A percentile compares a stretch with the other conserved stretches of the same genome.
These are phyloP conservation scores for Batillaria attramentaria DNA, from an alignment of 1,140 invertebrate genomes.

Conservation along the genomic window DNA sequence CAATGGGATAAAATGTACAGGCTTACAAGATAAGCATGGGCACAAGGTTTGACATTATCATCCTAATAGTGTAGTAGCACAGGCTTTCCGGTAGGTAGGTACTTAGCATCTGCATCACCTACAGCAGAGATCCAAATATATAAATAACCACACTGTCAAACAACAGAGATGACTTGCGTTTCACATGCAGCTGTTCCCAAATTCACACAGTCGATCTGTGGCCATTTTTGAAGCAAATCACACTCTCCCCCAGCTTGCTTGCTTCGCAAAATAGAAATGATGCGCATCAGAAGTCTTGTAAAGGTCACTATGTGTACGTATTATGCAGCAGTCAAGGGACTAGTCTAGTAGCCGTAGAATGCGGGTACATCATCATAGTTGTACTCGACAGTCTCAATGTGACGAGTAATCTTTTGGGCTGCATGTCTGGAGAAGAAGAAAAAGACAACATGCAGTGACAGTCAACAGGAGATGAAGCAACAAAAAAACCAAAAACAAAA, in stretches of 20 bases:
- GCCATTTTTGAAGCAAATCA: too few relatives aligned
- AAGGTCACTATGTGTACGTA: not conserved
- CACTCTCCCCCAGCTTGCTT: not conserved
- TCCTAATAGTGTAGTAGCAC: not conserved
- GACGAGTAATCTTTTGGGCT: slow-evolving; percentile 60
- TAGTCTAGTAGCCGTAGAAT: slow-evolving; percentile 58
- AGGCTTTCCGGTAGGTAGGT: too few relatives aligned
- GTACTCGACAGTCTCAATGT: slow-evolving; percentile 56
- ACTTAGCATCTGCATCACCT: too few relatives aligned
- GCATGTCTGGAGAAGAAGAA: slow-evolving; percentile 55
- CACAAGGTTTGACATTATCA: not conserved
- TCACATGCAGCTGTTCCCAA: not conserved
- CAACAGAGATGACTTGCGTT: not conserved
- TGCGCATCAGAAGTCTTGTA: not conserved
- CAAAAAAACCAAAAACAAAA: not conserved
- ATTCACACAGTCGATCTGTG: not conserved
- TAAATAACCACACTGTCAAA: not conserved
- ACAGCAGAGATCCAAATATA: too few relatives aligned
- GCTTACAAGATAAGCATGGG: not conserved
- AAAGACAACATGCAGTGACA: slow-evolving; percentile 3
- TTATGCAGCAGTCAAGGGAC: not conserved
- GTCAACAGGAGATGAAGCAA: not conserved
- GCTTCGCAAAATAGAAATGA: not conserved
- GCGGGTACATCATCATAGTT: slow-evolving; percentile 61
- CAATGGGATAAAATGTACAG: not conserved